These are phyloP conservation scores for rat (Rattus norvegicus) DNA, from an alignment of 2,113 vertebrate species.

Conservation along the genomic window DNA sequence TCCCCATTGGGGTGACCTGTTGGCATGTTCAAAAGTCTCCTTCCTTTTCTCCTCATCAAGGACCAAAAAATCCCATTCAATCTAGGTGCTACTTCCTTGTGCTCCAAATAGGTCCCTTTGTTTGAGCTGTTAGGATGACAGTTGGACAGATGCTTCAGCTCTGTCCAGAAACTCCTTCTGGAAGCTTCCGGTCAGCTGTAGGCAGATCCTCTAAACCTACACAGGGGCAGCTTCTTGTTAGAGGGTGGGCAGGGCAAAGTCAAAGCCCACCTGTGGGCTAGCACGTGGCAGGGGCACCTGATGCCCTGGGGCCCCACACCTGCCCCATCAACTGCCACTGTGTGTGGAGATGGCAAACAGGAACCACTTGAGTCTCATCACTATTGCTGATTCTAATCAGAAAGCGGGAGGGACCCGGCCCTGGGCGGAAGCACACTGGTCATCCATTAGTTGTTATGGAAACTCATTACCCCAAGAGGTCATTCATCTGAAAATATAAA, in stretches of 20 bases:
- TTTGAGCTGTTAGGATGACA: too few species aligned
- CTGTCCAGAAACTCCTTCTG: background rate
- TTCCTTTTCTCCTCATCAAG: fast-evolving
- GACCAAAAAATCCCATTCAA: background rate
- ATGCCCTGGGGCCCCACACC: background rate
- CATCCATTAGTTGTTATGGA: slow-evolving; percentile 69
- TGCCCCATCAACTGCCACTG: background rate
- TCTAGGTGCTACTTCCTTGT: too few species aligned
- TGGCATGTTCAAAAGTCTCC: fast-evolving
- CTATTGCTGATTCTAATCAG: background rate
- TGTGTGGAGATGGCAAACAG: background rate
- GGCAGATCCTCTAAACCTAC: too few species aligned
- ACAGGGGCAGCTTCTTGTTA: background rate
- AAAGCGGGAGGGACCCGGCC: background rate
- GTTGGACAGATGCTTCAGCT: background rate
- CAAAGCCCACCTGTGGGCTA: background rate
- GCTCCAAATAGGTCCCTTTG: too few species aligned
- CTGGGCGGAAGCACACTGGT: background rate
- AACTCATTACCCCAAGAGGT: slow-evolving; percentile 61
- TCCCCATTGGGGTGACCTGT: background rate
- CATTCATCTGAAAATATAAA: slow-evolving; percentile 68
- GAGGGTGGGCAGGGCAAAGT: background rate
- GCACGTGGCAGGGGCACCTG: background rate
- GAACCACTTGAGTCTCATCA: background rate
- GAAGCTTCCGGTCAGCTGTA: background rate